A percentile compares a stretch with the other conserved stretches of the same genome.
phyloP scores from a whole-genome alignment of 1,140 invertebrate species.

The Ptiloglossa arizonensis region DNA sequence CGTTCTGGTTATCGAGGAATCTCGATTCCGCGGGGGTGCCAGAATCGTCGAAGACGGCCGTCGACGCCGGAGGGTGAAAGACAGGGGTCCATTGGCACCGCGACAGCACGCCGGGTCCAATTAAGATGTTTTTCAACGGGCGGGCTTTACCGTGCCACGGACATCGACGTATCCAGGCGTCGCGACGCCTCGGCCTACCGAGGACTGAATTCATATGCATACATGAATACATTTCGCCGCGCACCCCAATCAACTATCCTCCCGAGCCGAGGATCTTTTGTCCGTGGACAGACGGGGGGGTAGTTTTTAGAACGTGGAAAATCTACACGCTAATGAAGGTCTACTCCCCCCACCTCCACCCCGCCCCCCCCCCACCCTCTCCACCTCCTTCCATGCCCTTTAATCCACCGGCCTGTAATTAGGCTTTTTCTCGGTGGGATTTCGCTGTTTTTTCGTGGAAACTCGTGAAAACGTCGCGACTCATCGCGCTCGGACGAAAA shows the following conservation, averaged over 20 bases:
- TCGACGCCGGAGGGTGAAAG: not conserved
- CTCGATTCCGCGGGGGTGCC: not conserved
- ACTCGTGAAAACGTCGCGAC: not conserved
- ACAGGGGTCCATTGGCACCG: constrained; percentile 3
- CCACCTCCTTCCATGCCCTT: not conserved
- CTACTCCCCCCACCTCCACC: too few species aligned
- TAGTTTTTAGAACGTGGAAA: constrained; percentile 44
- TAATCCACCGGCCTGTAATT: constrained; percentile 8
- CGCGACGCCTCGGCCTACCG: constrained; percentile 40
- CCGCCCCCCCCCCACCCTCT: not conserved
- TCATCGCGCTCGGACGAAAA: not conserved
- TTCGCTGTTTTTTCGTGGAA: not conserved
- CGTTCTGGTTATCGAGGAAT: too few species aligned
- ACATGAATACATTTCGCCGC: constrained; percentile 70
- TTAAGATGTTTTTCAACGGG: constrained; percentile 70
- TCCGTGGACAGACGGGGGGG: constrained; percentile 27
- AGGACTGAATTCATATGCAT: constrained; percentile 71
- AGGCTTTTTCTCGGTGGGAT: constrained; percentile 12
- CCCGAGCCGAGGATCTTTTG: constrained; percentile 44
- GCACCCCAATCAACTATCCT: constrained; percentile 64
- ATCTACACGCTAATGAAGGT: constrained; percentile 54
- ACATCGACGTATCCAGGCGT: constrained; percentile 59
- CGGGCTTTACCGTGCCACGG: constrained; percentile 38
- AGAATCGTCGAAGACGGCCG: not conserved
- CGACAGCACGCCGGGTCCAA: constrained; percentile 58